Percentiles rank a stretch among this genome's conserved stretches.
Evolutionary conservation across 2,888 invertebrate species (phyloP).

Genomic region (Macroteleia sp.): DNA sequence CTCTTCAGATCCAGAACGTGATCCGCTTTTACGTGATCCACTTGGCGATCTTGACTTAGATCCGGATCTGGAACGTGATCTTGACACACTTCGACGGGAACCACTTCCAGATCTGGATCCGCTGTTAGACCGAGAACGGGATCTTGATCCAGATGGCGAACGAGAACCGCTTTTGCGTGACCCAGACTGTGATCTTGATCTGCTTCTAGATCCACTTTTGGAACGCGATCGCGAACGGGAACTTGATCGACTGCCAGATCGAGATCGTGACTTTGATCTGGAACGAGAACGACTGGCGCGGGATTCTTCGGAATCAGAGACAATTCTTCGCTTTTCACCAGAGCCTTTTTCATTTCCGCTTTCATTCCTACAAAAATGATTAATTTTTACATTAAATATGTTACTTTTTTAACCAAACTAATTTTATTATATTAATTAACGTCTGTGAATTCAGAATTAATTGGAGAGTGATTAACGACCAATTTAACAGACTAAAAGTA

Average conservation of each 20-base stretch:
- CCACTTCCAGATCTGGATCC: constrained; percentile 78
- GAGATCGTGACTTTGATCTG: constrained; percentile 72
- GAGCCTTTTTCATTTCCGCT: constrained; percentile 84
- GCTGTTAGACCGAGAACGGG: constrained; percentile 75
- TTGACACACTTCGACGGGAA: constrained; percentile 82
- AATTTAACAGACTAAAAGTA: too few species aligned
- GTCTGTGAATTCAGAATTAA: too few species aligned
- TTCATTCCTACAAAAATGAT: constrained; percentile 81
- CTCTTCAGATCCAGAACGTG: constrained; percentile 75
- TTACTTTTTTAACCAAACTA: too few species aligned
- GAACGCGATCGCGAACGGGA: constrained; percentile 81
- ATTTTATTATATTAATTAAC: too few species aligned
- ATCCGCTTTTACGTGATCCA: constrained; percentile 74
- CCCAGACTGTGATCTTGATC: constrained; percentile 82
- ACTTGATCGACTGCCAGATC: constrained; percentile 74
- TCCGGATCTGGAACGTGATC: constrained; percentile 81
- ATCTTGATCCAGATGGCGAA: constrained; percentile 81
- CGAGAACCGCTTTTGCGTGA: constrained; percentile 73
- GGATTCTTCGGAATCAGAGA: constrained; percentile 87
- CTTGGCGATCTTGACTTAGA: constrained; percentile 81
- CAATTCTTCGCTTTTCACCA: constrained; percentile 86
- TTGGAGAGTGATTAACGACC: too few species aligned
- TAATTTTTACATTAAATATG: too few species aligned
- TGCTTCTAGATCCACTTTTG: constrained; percentile 69
- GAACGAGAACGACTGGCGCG: constrained; percentile 79